Evolutionary conservation across 2,797 vertebrate genomes (phyloP), one percentile per base, ranked within the genome.

Genomic region (Limosa lapponica): DNA sequence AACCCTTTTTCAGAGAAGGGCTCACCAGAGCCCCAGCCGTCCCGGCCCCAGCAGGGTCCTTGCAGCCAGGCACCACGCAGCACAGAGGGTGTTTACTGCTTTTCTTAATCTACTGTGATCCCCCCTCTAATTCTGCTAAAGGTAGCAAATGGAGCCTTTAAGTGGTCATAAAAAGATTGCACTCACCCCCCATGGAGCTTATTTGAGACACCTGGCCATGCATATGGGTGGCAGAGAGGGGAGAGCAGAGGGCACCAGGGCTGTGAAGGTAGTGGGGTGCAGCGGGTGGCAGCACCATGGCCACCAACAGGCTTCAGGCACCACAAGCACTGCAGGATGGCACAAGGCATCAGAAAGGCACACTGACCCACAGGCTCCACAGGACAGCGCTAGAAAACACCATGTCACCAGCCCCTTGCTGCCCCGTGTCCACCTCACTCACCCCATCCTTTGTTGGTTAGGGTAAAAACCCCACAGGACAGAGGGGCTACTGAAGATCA

Each of bases 131-230:
- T 87, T 91, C 79, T 72, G 25, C 34, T 62, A 48, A 52, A 93
- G 46, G 82, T 36, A 65, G 49, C 91, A 96, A 90, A 89, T 57
- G 83, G 34, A 89, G 64, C 27, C 62, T 89, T 84, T 95, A 92
- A 92, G 58, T 70, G 79, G 66, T 46, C 92, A 83, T 92, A 80
- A 90, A 93, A 90, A 87, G 92, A 96, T 82, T 86, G 55, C 16
- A 34, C 8, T 32, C 39, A 8, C 20, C 10, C 43, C 36, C 25
- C 13, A 3, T 1, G 8, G 58, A 69, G 80, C 2, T 48, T 54
- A 18, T 52, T 54, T 34, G 67, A 6, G 82, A 95, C 89, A 91
- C 39, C 89, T 93, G 93, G 81, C 74, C 48, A 19, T 12, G 48
- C 32, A 55, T 4, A 36, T 16, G 72, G 72, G 46, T 36, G 52